A percentile compares a stretch with the other conserved stretches of the same genome.
phyloP scores from a whole-genome alignment of 1,140 invertebrate species.

The Pseudomyrmex pallidus region DNA sequence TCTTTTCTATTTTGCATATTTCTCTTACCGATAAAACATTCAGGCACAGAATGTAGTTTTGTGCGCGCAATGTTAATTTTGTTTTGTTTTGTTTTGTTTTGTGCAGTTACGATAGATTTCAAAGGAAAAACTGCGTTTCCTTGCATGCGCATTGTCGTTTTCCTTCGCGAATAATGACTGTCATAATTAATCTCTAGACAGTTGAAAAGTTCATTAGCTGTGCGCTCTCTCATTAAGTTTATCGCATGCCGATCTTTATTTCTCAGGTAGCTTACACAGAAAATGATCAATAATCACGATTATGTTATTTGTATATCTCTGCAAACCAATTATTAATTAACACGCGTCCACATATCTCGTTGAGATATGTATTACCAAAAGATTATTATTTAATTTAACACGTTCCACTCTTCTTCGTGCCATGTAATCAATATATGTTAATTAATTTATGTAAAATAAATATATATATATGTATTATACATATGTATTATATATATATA shows the following conservation, averaged over 20 bases:
- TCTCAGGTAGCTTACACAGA: neutral
- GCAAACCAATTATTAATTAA: neutral
- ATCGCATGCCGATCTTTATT: neutral
- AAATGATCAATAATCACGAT: constrained; percentile 23
- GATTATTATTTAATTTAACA: constrained; percentile 1
- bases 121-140: neutral
- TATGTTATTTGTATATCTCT: constrained; percentile 12
- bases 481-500: neutral
- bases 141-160: neutral
- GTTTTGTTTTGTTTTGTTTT: no score
- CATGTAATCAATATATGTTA: neutral
- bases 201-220: neutral
- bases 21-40: constrained; percentile 17
- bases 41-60: neutral
- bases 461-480: constrained; percentile 4
- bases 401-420: neutral
- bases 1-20: neutral
- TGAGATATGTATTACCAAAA: neutral
- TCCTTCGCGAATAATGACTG: neutral
- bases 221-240: neutral
- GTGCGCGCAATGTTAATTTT: neutral
- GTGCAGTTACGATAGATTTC: no score
- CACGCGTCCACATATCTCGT: neutral
- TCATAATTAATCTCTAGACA: neutral
- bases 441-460: neutral